A percentile compares a stretch with the other conserved stretches of the same genome.
Evolutionary conservation across 2,797 vertebrate genomes (phyloP).

Genomic region (Streptopelia turtur): DNA sequence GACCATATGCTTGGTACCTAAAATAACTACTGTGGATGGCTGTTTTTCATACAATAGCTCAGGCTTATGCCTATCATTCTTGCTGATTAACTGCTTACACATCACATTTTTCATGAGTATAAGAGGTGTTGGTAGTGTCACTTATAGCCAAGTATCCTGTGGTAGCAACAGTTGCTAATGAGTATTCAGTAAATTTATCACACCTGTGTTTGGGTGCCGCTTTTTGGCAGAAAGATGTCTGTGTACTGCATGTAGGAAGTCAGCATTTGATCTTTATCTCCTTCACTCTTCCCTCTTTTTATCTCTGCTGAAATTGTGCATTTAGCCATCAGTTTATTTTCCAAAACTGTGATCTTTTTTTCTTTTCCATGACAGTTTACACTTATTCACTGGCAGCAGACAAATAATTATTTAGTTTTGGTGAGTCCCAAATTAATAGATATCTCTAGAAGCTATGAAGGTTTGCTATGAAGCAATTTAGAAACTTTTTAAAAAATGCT

Average conservation of each 20-base stretch:
- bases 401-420: neutral
- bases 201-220: neutral
- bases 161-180: neutral
- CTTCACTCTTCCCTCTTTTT: neutral
- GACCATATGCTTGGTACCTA: constrained; percentile 70
- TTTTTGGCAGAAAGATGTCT: neutral
- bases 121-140: neutral
- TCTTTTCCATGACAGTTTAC: fast-evolving
- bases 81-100: neutral
- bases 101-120: neutral
- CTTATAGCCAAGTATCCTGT: neutral
- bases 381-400: neutral
- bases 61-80: neutral
- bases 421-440: neutral
- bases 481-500: neutral
- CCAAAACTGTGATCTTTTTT: neutral
- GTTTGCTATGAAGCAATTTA: neutral
- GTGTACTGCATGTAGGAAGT: neutral
- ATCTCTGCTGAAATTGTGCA: neutral
- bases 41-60: constrained; percentile 67
- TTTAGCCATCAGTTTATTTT: neutral
- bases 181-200: neutral
- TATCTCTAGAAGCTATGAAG: neutral
- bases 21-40: constrained; percentile 69
- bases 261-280: constrained; percentile 36